Percentiles rank a stretch among this genome's conserved stretches.
These are phyloP conservation scores for Phaetusa simplex DNA, from an alignment of 2,113 vertebrate genomes.

Conservation along the genomic window DNA sequence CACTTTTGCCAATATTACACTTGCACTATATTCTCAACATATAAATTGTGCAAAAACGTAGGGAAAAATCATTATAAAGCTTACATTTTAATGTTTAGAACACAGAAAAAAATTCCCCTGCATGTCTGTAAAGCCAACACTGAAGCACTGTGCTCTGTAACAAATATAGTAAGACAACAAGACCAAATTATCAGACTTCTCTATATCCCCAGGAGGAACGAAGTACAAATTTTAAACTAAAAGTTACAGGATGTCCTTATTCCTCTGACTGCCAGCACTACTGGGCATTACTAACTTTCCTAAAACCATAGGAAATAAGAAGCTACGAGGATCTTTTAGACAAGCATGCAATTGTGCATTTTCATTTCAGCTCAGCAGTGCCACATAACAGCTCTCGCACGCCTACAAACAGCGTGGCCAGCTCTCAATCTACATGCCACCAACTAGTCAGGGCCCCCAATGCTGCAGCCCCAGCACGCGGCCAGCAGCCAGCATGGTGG, in stretches of 20 bases:
- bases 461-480: fast-evolving
- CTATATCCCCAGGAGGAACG: background rate
- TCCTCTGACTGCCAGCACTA: background rate
- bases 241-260: background rate
- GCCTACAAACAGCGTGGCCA: fast-evolving
- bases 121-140: background rate
- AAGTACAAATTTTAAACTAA: background rate
- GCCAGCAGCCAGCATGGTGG: fast-evolving
- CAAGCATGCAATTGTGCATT: background rate
- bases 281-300: background rate
- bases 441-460: fast-evolving
- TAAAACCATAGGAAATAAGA: background rate
- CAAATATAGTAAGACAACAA: background rate
- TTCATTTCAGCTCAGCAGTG: background rate
- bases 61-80: background rate
- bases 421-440: fast-evolving
- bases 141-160: background rate
- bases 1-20: background rate
- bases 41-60: background rate
- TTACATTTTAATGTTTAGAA: background rate
- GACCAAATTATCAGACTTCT: background rate
- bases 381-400: fast-evolving
- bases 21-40: background rate
- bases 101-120: background rate
- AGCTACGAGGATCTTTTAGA: fast-evolving